Evolutionary conservation across 2,113 vertebrate species (phyloP), one percentile per base, ranked within the genome.

Genomic region (Chiloscyllium plagiosum): DNA sequence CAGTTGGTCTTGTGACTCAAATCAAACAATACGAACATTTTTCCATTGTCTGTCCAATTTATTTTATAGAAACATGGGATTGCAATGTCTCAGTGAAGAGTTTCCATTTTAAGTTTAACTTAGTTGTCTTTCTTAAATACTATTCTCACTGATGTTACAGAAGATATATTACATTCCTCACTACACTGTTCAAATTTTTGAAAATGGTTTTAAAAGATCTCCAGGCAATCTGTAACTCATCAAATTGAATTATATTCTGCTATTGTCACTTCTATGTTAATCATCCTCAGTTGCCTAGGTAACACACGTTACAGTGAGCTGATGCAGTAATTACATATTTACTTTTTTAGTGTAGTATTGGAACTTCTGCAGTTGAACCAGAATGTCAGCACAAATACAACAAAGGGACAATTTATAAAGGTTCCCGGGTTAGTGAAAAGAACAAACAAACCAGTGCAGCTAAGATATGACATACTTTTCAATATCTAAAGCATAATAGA

Each of bases 71-170:
- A 56, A 89, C 86, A 61, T 19, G 17, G n/a, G n/a, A 83, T 83
- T 37, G n/a, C 33, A 83, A 83, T 37, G 78, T 19, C 37, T 83
- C 78, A 42, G n/a, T 42, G 19, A 42, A n/a, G 29, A n/a, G 13
- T 90, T 90, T 90, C 86, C 86, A 29, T 56, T 89, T 89, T 56
- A 15, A n/a, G 56, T 65, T n/a, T n/a, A 65, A 65, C 29, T 10
- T 90, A 13, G 2, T n/a, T 61, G 13, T 13, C 65, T 87, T 56
- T 87, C 22, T 87, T 26, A 56, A 52, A 17, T 61, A 92, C 19
- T 92, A 37, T 92, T 61, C 89, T 66, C 29, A 92, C 56, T 92
- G 89, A 92, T 92, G 65, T 66, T 92, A 65, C 56, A 66, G 89
- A 17, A 92, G 66, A 66, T 66, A 66, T 19, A 37, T 83, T n/a